Evolutionary conservation across 2,113 vertebrate genomes (phyloP), one percentile per base, ranked within the genome.

Genomic region (Catharus fuscescens): DNA sequence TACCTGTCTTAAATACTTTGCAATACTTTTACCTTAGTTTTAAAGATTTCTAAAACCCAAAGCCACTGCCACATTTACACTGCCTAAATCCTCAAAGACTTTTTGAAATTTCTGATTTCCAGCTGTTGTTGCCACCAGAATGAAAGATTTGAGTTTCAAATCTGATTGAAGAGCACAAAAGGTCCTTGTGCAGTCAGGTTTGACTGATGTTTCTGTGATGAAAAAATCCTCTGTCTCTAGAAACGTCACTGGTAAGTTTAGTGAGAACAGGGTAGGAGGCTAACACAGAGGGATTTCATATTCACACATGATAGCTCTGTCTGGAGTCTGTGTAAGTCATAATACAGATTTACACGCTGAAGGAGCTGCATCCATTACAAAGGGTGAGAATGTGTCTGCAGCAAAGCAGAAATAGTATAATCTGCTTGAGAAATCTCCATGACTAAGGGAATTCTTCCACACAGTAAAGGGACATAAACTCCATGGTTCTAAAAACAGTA

Each of bases 391-490:
- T 0, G 12, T 11, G 31, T 69, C n/a, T 32, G 70, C 48, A 67
- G 32, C 0, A 20, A 38, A 38, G 56, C 60, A 60, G 70, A 48
- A 77, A 32, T 3, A 32, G 23, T 3, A 6, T 14, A 2, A 53
- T 3, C 47, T 24, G 38, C 65, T 62, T 32, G 26, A 62, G 56
- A 48, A 80, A 80, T 12, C 59, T 3, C 54, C 25, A 3, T 3
- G 26, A n/a, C n/a, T 31, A 6, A 21, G 42, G 42, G 31, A 70
- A 72, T 66, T 31, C 74, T 47, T n/a, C 64, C 56, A 32, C 32
- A 0, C 2, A 1, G 14, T 36, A n/a, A 31, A 42, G 34, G 32
- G 26, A 18, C 48, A 29, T 7, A 40, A 76, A 44, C 14, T 18
- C 38, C 3, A 16, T 15, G 12, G 15, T 10, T 12, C n/a, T 10